Conservation (phyloP, 2,113 vertebrate species). For the Atractosteus spatula region DNA sequence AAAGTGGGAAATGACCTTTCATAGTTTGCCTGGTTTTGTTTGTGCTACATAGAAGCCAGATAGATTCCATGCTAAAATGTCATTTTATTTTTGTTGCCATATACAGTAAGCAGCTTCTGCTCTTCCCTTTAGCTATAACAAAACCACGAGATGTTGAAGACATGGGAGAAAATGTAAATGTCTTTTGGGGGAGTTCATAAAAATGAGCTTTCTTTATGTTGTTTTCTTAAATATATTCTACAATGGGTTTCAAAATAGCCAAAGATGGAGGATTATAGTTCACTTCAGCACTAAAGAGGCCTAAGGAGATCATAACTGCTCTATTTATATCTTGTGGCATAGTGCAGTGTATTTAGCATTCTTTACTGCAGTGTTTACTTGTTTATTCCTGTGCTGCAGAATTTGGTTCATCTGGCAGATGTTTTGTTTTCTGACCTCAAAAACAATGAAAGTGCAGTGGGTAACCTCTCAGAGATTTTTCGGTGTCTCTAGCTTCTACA, state of each 20-base stretch:
- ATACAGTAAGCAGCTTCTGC: too few relatives aligned
- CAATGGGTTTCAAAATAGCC: background rate
- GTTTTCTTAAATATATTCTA: constrained; percentile 1
- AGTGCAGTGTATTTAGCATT: background rate
- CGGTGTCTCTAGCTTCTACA: too few relatives aligned
- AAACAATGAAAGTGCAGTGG: background rate
- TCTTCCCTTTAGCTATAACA: too few relatives aligned
- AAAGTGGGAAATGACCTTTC: too few relatives aligned
- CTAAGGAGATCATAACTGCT: background rate
- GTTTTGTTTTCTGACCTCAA: background rate
- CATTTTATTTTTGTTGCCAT: too few relatives aligned
- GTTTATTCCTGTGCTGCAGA: background rate
- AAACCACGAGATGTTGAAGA: too few relatives aligned
- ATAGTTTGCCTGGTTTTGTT: too few relatives aligned
- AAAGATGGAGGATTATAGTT: background rate
- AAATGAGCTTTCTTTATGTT: constrained; percentile 47
- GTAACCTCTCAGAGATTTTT: too few relatives aligned
- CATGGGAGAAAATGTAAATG: constrained; percentile 31
- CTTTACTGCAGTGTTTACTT: background rate
- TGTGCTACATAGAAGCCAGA: too few relatives aligned
- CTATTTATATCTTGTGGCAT: constrained; percentile 5
- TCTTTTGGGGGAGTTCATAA: constrained; percentile 35
- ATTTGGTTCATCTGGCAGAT: background rate
- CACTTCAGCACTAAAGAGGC: background rate
- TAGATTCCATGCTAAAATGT: too few relatives aligned